These are phyloP conservation scores for Ondatra zibethicus DNA, from an alignment of 2,113 vertebrate genomes.

Conservation along the genomic window DNA sequence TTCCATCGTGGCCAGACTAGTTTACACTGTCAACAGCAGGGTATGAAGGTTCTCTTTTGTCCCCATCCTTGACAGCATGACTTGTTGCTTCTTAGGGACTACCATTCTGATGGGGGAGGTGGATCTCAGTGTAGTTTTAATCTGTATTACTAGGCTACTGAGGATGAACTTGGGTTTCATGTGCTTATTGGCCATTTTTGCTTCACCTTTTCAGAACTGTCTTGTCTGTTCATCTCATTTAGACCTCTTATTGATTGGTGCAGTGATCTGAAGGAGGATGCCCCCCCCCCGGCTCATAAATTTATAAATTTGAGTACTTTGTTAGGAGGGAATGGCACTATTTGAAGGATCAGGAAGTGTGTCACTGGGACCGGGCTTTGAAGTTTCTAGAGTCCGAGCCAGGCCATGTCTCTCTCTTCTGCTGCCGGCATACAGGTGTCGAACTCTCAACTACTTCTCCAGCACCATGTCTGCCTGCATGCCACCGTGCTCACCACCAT, in stretches of 20 bases:
- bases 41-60: not conserved
- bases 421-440: not conserved
- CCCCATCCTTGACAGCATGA: not conserved
- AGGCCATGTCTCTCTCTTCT: not conserved
- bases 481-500: not conserved
- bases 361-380: not conserved
- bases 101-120: not conserved
- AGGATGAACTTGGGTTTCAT: not conserved
- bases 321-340: not conserved
- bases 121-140: not conserved
- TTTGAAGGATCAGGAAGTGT: not conserved
- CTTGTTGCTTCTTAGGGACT: not conserved
- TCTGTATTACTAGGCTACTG: not conserved
- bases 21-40: not conserved
- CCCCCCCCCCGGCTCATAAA: not conserved
- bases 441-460: not conserved
- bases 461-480: not conserved
- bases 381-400: not conserved
- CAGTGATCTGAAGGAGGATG: not conserved
- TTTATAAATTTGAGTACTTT: not conserved
- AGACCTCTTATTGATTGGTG: not conserved
- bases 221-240: not conserved
- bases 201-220: not conserved
- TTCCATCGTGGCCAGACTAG: not conserved
- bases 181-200: not conserved